Evolutionary conservation across 2,113 vertebrate species (phyloP), one percentile per base, ranked within the genome.

Genomic region (Gambusia holbrooki): DNA sequence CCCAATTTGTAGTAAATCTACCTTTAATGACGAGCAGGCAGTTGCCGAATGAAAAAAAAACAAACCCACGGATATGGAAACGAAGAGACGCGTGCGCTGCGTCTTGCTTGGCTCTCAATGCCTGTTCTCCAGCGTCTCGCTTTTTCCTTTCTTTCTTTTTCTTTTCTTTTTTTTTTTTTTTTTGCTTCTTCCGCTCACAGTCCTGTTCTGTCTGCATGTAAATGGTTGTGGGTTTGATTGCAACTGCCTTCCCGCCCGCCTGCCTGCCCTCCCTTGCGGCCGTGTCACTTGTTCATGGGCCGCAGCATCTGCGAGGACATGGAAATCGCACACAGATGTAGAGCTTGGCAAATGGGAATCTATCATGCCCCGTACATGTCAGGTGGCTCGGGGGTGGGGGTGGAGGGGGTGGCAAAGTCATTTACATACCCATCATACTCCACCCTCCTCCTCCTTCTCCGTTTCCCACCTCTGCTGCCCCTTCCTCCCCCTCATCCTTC

Each of bases 1-100:
- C 96, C 95, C 97, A 96, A 97, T 97, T 97, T 97, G 96, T 95
- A 93, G 95, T 95, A 96, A 97, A 97, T 97, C 95, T 96, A 94
- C 92, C 96, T 96, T 96, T 97, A 97, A 97, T 97, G 96, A 97
- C 94, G 94, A 92, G 90, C 81, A 11, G 74, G 85, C 61, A 65
- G 83, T 80, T 12, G 66, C 94, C 91, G 96, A 96, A 96, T 95
- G 92, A 96, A 92, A 87, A 87, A 95, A 96, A 93, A 37, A 3
- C 35, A 37, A 37, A 37, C 35, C 93, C 93, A 94, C 95, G 95
- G 93, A 94, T 95, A 96, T 96, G 95, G 95, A 96, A 85, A 91
- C 75, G 69, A 87, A 81, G 72, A 82, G 75, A 78, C 94, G 92
- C 86, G 93, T 92, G 94, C 91, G 94, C 65, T 61, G 66, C 48